Percentiles rank a stretch among this genome's conserved stretches.
Conservation (phyloP, 2,113 vertebrate genomes). For the Benitochromis conjunctus region DNA sequence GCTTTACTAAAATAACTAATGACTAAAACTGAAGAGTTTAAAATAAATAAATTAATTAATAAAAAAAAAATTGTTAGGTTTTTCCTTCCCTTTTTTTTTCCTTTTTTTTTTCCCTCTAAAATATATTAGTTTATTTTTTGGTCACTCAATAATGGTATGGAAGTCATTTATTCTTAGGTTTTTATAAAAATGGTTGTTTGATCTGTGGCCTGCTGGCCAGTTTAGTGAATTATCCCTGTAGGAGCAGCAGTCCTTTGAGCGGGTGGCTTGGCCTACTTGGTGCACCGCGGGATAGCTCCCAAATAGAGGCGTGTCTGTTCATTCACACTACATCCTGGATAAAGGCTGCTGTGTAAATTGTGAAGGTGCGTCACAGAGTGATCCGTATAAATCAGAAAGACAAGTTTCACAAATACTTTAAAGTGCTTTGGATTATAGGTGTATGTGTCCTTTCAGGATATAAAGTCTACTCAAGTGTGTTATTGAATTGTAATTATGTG, state of each 20-base stretch:
- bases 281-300: background rate
- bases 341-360: conserved; percentile 27
- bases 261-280: background rate
- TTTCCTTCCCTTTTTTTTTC: background rate
- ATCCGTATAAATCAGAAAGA: background rate
- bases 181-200: background rate
- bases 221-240: background rate
- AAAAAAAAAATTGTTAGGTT: too few species aligned
- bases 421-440: background rate
- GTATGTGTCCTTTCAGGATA: background rate
- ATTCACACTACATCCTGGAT: background rate
- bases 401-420: background rate
- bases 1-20: background rate
- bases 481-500: background rate
- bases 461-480: background rate
- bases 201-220: background rate
- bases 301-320: conserved; percentile 46
- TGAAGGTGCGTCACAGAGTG: conserved; percentile 12
- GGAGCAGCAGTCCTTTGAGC: background rate
- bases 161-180: fast-evolving
- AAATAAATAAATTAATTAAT: too few species aligned
- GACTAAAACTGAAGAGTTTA: background rate
- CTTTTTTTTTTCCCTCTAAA: fast-evolving
- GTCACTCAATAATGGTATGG: background rate
- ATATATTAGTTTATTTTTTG: background rate